phyloP scores from a whole-genome alignment of 2,888 invertebrate genomes.

The Machimus atricapillus region DNA sequence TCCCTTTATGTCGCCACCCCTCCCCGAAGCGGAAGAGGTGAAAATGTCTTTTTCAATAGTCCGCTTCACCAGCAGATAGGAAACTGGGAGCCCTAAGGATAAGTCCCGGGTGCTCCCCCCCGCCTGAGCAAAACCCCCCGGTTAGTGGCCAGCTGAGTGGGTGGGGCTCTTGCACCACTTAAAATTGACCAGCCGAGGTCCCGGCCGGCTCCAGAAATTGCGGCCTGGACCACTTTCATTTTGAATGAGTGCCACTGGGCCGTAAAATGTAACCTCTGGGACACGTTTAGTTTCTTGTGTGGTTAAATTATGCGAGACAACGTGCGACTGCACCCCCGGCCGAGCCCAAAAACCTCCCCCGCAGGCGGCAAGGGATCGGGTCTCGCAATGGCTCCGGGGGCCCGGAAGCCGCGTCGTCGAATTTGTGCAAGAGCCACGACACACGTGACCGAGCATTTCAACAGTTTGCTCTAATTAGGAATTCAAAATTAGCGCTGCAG shows the following conservation, averaged over 20 bases:
- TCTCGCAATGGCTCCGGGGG: not conserved
- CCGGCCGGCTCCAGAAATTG: constrained; percentile 9
- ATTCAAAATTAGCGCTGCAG: not conserved
- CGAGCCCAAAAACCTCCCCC: not conserved
- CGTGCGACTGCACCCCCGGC: not conserved
- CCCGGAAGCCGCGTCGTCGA: not conserved
- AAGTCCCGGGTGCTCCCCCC: not conserved
- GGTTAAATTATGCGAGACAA: not conserved
- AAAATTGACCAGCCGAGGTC: constrained; percentile 13
- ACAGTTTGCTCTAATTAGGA: constrained; percentile 27
- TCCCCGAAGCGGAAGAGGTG: not conserved
- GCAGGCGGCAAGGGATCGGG: not conserved
- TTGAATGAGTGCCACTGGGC: constrained; percentile 6
- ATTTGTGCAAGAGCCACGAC: not conserved
- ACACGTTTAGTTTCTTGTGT: constrained; percentile 23
- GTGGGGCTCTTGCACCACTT: not conserved
- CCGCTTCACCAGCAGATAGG: not conserved
- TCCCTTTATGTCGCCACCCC: not conserved
- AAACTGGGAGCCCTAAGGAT: not conserved
- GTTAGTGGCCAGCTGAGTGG: too few relatives aligned
- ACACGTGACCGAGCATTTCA: constrained; percentile 35
- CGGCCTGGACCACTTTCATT: constrained; percentile 12
- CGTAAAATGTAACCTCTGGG: constrained; percentile 21
- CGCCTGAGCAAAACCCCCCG: not conserved
- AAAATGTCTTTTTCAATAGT: constrained; percentile 33